Evolutionary conservation across 2,113 vertebrate genomes (phyloP), one percentile per base, ranked within the genome.

Genomic region (Polypterus senegalus): DNA sequence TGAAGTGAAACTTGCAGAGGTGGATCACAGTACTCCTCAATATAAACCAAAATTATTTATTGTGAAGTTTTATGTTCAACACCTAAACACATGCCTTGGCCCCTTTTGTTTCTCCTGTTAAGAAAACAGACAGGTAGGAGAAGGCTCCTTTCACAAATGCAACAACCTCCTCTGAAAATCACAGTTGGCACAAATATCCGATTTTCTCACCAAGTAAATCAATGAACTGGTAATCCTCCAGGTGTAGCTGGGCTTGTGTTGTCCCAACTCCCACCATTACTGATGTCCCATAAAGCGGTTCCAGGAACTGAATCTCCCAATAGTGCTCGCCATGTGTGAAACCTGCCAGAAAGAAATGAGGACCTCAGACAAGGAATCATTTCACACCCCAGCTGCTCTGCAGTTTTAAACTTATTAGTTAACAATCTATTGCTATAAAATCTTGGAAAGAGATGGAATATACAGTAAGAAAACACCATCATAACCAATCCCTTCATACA

Each of bases 241-340:
- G 46, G 48, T 73, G 70, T 46, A 74, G 59, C 44, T 46, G 47
- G 9, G 70, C 71, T 66, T 66, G 62, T 48, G 66, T 48, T 51
- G 75, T 77, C 49, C 75, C 75, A 11, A 73, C 58, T 1, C 75
- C 75, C 55, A 75, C 73, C 75, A 75, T 77, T 8, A 77, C 71
- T 9, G 75, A 74, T 8, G 61, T 61, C 49, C 70, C 69, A 57
- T 65, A 77, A 1, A 66, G 70, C 11, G 73, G 67, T 46, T 75
- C 73, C 10, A 69, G 49, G 48, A 75, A 77, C 61, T 72, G 65
- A 9, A 75, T 61, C 61, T 77, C 73, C 71, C 73, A 74, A 58
- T 74, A 75, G 61, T 75, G 75, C 64, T 75, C 71, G 7, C 71
- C 75, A 55, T 69, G 61, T 10, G 64, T 54, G 47, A 77, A 75